phyloP scores from a whole-genome alignment of 2,888 invertebrate genomes.

The Philereme transversata region DNA sequence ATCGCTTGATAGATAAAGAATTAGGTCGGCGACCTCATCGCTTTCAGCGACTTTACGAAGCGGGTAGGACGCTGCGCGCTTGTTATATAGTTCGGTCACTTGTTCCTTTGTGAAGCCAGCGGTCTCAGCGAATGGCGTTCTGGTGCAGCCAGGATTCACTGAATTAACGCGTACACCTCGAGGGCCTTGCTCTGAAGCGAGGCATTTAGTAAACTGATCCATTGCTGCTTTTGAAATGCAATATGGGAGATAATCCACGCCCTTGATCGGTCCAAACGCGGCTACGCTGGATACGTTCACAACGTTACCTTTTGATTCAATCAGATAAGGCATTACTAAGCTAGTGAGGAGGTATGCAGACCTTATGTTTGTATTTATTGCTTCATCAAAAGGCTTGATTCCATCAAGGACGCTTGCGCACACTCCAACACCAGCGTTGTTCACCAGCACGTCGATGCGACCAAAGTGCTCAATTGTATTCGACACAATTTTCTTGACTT shows the following conservation, averaged over 20 bases:
- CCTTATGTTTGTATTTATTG: constrained; percentile 93
- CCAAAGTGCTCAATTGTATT: constrained; percentile 87
- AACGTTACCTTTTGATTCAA: constrained; percentile 91
- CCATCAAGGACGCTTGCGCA: constrained; percentile 91
- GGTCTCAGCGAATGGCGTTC: constrained; percentile 86
- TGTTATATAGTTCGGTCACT: constrained; percentile 87
- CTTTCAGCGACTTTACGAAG: constrained; percentile 92
- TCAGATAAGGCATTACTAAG: constrained; percentile 91
- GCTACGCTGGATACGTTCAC: constrained; percentile 97
- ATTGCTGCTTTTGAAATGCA: constrained; percentile 96
- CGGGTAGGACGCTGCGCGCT: constrained; percentile 92
- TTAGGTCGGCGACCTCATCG: constrained; percentile 93
- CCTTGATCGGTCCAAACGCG: constrained; percentile 85
- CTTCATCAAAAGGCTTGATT: constrained; percentile 91
- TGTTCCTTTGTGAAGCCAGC: constrained; percentile 87
- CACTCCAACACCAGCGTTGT: constrained; percentile 93
- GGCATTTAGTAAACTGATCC: constrained; percentile 96
- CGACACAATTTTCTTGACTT: constrained; percentile 86
- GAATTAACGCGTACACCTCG: constrained; percentile 93
- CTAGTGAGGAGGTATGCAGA: constrained; percentile 90
- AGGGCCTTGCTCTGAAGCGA: constrained; percentile 91
- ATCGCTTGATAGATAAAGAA: constrained; percentile 95
- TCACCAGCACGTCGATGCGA: constrained; percentile 90
- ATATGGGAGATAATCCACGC: constrained; percentile 92
- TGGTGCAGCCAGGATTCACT: constrained; percentile 96